Percentiles rank a stretch among this genome's conserved stretches.
phyloP scores from a whole-genome alignment of 2,888 invertebrate genomes.

The Diaphora mendica region DNA sequence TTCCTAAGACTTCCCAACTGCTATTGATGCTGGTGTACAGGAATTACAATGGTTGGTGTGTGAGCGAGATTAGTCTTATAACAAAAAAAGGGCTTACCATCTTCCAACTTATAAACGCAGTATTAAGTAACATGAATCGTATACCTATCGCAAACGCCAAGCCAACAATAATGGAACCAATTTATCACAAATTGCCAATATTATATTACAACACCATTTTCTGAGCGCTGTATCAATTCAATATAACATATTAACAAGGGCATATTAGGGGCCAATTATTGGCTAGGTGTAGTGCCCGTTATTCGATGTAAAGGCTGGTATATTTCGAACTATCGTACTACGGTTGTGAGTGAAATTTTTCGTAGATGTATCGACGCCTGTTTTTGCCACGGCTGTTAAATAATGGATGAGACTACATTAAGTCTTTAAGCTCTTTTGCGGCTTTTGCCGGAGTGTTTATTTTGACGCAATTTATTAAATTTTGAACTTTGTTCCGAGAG shows the following conservation, averaged over 20 bases:
- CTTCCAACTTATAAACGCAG: background rate
- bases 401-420: background rate
- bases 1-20: too few relatives aligned
- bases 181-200: constrained; percentile 1
- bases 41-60: too few relatives aligned
- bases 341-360: background rate
- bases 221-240: constrained; percentile 4
- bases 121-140: background rate
- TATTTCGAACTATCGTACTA: background rate
- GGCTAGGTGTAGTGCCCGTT: constrained; percentile 1
- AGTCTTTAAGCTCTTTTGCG: background rate
- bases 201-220: constrained; percentile 7
- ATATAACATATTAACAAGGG: constrained; percentile 7
- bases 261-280: constrained; percentile 1
- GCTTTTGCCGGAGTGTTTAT: background rate
- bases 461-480: background rate
- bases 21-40: too few relatives aligned
- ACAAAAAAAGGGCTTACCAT: background rate
- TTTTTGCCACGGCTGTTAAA: background rate
- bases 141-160: background rate
- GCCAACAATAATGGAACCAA: background rate
- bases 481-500: background rate
- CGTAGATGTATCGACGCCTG: background rate
- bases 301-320: background rate
- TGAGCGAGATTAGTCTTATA: too few relatives aligned